Conservation (phyloP, 2,888 invertebrate species). For the Epinotia demarniana region DNA sequence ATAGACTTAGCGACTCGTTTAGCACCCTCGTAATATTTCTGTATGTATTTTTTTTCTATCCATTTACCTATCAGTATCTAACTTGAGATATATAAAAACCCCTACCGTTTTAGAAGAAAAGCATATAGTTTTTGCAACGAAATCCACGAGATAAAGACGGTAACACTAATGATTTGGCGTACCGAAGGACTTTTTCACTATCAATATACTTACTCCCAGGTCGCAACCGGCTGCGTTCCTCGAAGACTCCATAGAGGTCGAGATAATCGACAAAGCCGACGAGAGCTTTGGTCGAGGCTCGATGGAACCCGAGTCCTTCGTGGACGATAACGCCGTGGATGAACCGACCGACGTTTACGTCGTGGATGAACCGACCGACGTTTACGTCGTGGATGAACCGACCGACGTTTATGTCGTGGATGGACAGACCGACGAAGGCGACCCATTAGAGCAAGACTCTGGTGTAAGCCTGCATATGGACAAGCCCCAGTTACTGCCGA, state of each 20-base stretch:
- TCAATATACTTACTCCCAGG: constrained; percentile 21
- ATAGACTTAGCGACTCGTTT: no score
- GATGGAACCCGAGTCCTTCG: constrained; percentile 32
- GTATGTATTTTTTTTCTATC: no score
- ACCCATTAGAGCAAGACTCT: constrained; percentile 51
- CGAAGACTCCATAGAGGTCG: constrained; percentile 45
- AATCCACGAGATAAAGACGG: no score
- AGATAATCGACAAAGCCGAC: constrained; percentile 41
- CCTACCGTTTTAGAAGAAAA: no score
- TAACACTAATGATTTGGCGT: neutral
- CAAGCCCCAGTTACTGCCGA: constrained; percentile 70
- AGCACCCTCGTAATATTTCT: no score
- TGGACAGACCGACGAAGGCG: constrained; percentile 19
- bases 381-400: constrained; percentile 15
- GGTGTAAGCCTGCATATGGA: constrained; percentile 53
- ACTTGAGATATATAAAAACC: no score
- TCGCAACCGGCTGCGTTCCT: constrained; percentile 30
- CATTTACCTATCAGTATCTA: no score
- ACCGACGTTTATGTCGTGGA: constrained; percentile 26
- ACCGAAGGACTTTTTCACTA: neutral
- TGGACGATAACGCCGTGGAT: constrained; percentile 16
- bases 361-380: constrained; percentile 26
- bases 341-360: constrained; percentile 15
- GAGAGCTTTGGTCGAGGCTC: constrained; percentile 15
- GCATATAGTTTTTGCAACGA: no score